phyloP scores from a whole-genome alignment of 1,140 invertebrate genomes.

The Coelopa frigida region DNA sequence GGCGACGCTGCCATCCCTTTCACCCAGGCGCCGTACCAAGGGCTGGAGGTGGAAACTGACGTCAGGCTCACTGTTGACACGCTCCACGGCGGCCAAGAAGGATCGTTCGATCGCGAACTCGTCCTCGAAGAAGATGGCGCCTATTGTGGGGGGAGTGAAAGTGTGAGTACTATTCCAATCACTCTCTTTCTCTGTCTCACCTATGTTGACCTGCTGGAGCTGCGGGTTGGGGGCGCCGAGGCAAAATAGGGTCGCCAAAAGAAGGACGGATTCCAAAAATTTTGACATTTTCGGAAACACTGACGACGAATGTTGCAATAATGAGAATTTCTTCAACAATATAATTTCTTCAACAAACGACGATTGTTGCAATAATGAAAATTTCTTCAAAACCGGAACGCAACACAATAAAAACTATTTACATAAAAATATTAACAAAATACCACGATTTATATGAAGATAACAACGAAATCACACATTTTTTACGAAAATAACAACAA shows the following conservation, averaged over 20 bases:
- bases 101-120: slow-evolving; percentile 43
- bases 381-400: no score
- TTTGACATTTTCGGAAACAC: no score
- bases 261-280: slow-evolving; percentile 4
- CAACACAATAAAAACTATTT: no score
- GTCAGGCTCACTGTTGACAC: slow-evolving; percentile 31
- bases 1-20: slow-evolving; percentile 24
- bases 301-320: no score
- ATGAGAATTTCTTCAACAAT: no score
- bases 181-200: slow-evolving; percentile 14
- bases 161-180: background rate
- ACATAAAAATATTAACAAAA: no score
- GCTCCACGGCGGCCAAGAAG: slow-evolving; percentile 43
- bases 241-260: background rate
- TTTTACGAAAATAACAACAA: no score
- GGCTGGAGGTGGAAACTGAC: slow-evolving; percentile 17
- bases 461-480: no score
- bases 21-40: slow-evolving; percentile 22
- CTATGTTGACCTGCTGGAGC: slow-evolving; percentile 33
- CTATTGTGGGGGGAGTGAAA: slow-evolving; percentile 18
- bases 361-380: no score
- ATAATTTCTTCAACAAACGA: no score
- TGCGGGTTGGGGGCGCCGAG: slow-evolving; percentile 4
- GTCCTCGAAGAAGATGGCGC: slow-evolving; percentile 45
- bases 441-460: no score